Evolutionary conservation across 1,140 invertebrate species (phyloP).

Genomic region (Psix sp.): DNA sequence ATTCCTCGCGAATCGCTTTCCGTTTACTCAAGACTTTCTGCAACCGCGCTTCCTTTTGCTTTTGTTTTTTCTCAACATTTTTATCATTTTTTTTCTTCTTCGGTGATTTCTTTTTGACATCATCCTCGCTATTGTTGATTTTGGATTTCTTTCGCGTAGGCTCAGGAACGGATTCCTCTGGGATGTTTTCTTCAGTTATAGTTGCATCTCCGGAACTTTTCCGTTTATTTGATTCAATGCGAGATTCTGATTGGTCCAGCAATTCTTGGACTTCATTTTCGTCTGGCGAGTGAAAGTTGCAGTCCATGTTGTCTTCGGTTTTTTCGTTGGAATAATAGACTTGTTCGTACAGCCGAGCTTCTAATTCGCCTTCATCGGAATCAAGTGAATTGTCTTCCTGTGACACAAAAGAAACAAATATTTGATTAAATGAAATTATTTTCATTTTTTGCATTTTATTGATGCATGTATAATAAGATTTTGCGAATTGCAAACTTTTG

Average conservation of each 20-base stretch:
- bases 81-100: background rate
- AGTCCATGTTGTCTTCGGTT: slow-evolving; percentile 17
- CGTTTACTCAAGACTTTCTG: slow-evolving; percentile 10
- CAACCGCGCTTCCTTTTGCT: background rate
- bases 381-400: background rate
- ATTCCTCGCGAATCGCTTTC: slow-evolving; percentile 8
- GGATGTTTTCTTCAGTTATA: too few species aligned
- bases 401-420: too few species aligned
- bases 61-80: background rate
- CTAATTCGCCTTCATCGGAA: slow-evolving; percentile 12
- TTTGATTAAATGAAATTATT: too few species aligned
- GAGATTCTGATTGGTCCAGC: background rate
- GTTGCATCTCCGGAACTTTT: too few species aligned
- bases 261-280: background rate
- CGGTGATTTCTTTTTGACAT: background rate
- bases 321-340: slow-evolving; percentile 20
- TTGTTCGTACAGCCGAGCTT: slow-evolving; percentile 21
- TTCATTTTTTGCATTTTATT: too few species aligned
- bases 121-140: too few species aligned
- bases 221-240: too few species aligned
- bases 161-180: too few species aligned
- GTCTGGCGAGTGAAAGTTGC: slow-evolving; percentile 1
- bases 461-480: too few species aligned
- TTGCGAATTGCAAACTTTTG: too few species aligned
- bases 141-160: too few species aligned